Base-by-base conservation (phyloP, 1,140 invertebrate species). In the Drosophila guanche region DNA sequence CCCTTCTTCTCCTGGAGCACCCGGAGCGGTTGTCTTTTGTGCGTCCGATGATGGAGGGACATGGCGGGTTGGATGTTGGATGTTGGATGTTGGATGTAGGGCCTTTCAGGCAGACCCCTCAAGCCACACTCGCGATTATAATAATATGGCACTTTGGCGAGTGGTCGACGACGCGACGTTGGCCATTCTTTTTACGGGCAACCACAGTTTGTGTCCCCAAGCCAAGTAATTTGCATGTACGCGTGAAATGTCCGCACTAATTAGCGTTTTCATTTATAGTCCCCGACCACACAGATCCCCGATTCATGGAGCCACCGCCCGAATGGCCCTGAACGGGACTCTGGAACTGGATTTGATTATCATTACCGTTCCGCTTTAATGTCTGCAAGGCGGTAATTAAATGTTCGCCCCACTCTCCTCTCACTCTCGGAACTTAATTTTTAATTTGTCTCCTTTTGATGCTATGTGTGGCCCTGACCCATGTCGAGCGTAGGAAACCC, bases 171-270 rank as follows among this genome's bases (percentile, higher is more conserved):
- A 33, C 29, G 29, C 33, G 33, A 4, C 4, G 57, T 8, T 56
- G 60, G 53, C 42, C 43, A 66, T 50, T 55, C 41, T 56, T 42
- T 54, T 48, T 45, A 40, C 42, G 56, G 55, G 50, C 58, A 63
- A 58, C 73, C 73, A 69, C 79, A 81, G 56, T 78, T 78, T 51
- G 55, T 80, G 74, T 86, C 81, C 83, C 62, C 55, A 60, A 79
- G 83, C 83, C 62, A 88, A 88, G 83, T 86, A 88, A 86, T 86
- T 88, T 89, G 84, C 83, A 76, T 88, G 76, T 72, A 71, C 79
- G 70, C 76, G 63, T 62, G 66, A 77, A 86, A 79, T 89, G 74
- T 83, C 67, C 60, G 70, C 68, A 88, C 69, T 90, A 89, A 89
- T 90, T 89, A 90, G 79, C 74, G 68, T 78, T 76, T 63, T 62